Base-by-base conservation (phyloP, 2,888 invertebrate species). In the Stenichneumon culpator region DNA sequence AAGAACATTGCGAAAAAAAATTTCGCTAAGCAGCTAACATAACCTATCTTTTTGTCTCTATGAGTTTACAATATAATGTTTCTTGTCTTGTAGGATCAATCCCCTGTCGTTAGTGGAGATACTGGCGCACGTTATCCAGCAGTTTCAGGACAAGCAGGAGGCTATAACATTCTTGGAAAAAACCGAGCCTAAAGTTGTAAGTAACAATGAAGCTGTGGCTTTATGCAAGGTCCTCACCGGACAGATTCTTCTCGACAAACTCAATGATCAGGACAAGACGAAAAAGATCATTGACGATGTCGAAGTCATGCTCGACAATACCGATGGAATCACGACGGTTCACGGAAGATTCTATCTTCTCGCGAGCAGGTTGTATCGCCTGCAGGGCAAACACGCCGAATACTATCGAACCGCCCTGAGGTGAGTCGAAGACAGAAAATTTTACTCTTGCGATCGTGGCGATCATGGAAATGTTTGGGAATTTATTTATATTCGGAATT, bases 381-480 rank as follows among this genome's bases (percentile, higher is more conserved):
- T 97, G 39, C 96, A 97, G 90, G 98, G 98, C 0, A 97, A 98
- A 89, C 98, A 99, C 94, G 97, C 98, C 0, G 97, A 98, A 89
- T 99, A 99, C 95, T 99, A 99, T 94, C 96, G 98, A 83, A 97
- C 99, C 84, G 98, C 99, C 11, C 95, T 99, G 14, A 97, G 98
- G 92, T 97, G 97, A 92, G 74, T 67, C 22, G 9, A 54, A 5
- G 19, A 54, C 6, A 9, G 11, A 54, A 19, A 1, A 50, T 36
- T 7, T 7, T 1, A 7, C 36, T 9, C 0, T 9, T 9, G 36
- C 9, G 2, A 36, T 36, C 36, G 9, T 36, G 36, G 9, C 2
- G 11, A 11, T 39, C 11, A 2, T 39, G 39, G 11, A 39, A 11
- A 9, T 39, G 11, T 11, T 11, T 6, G 39, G 9, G 39, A 11